These are phyloP conservation scores for Pangasius larnaudii DNA, from an alignment of 2,797 vertebrate species.

Conservation along the genomic window DNA sequence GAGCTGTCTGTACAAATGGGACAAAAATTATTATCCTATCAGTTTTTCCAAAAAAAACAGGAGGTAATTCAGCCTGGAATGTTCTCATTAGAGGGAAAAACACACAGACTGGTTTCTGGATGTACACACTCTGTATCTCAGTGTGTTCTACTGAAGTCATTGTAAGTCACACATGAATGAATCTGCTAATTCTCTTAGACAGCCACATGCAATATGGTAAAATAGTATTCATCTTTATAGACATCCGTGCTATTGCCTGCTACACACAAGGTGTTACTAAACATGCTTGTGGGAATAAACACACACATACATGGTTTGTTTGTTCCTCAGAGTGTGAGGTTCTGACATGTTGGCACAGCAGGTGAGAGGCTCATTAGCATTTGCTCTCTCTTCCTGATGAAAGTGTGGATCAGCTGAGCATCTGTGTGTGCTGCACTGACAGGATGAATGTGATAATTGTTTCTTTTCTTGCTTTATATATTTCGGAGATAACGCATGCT, in stretches of 20 bases:
- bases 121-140: background rate
- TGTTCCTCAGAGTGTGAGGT: conserved; percentile 15
- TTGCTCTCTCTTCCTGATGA: conserved; percentile 45
- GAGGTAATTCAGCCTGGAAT: background rate
- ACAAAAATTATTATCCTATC: background rate
- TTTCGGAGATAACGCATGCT: conserved; percentile 55
- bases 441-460: conserved; percentile 70
- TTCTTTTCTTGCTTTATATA: conserved; percentile 65
- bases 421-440: conserved; percentile 47
- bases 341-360: conserved; percentile 43
- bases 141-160: background rate
- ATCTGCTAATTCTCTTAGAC: background rate
- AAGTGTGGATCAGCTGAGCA: conserved; percentile 40
- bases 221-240: conserved; percentile 1
- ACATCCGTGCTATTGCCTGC: background rate
- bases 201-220: background rate
- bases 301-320: conserved; percentile 29
- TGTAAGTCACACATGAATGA: background rate
- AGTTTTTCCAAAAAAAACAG: background rate
- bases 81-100: background rate
- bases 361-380: conserved; percentile 55
- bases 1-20: background rate
- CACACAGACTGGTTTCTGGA: background rate
- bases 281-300: conserved; percentile 11
- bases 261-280: conserved; percentile 37